phyloP scores from a whole-genome alignment of 1,140 invertebrate genomes.

The Achatina immaculata region DNA sequence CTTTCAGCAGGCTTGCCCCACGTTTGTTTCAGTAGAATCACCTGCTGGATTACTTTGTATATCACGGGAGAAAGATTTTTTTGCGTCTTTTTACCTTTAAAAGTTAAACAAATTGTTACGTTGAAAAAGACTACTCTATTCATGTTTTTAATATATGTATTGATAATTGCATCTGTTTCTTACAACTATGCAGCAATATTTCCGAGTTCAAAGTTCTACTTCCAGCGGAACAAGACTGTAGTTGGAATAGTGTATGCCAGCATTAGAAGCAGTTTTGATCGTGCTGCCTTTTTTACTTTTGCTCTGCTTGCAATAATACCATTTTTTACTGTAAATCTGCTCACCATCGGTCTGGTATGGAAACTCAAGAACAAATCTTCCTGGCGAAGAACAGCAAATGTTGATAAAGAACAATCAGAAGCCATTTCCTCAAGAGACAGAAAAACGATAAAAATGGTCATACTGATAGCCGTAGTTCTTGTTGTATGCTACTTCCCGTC shows the following conservation, averaged over 20 bases:
- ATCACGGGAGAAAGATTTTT: constrained; percentile 8
- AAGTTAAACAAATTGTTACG: background rate
- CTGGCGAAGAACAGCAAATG: background rate
- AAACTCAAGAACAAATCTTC: background rate
- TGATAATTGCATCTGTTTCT: background rate
- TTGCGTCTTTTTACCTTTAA: background rate
- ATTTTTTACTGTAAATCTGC: background rate
- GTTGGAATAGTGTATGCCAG: background rate
- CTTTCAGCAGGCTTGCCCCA: background rate
- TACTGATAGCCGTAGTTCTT: background rate
- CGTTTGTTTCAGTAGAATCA: background rate
- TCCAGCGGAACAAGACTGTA: background rate
- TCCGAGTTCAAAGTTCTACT: background rate
- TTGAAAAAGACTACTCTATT: background rate
- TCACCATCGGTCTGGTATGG: background rate
- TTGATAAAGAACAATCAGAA: background rate
- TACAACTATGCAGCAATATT: background rate
- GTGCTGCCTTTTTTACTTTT: background rate
- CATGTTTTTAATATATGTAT: background rate
- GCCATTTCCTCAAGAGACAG: background rate
- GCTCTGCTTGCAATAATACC: background rate
- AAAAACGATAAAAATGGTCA: background rate
- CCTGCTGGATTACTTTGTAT: constrained; percentile 17
- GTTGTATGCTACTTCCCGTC: background rate
- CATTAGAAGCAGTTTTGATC: background rate